Evolutionary conservation across 1,140 invertebrate species (phyloP), one percentile per base, ranked within the genome.

Genomic region (Drosophila watanabei): DNA sequence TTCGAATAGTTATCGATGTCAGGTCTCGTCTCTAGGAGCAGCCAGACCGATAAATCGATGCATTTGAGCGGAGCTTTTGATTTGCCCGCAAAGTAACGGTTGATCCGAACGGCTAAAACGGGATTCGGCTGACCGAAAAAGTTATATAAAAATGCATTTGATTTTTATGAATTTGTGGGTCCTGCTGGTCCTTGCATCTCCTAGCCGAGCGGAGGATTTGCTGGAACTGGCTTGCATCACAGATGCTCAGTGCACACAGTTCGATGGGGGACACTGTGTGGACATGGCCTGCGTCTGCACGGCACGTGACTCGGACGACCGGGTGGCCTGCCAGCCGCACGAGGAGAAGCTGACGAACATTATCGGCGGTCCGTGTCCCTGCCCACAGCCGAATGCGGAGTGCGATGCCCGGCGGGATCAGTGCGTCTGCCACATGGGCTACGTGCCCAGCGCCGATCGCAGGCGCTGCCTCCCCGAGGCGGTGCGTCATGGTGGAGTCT

Each of bases 291-390:
- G 86, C 18, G 7, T 35, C 5, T 89, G 86, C 51, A 57, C 20
- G 10, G 71, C 60, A 52, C 43, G 49, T 51, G 62, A 49, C 43
- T 49, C 46, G 9, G 33, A 28, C 0, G 14, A 69, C 1, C 48
- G n/a, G 11, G 71, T 72, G 24, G 2, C 39, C 18, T 89, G 86
- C 62, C 24, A 46, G 0, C 86, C 87, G 4, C 60, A 62, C 35
- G 82, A 80, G 24, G 37, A 63, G 32, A 91, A 82, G 28, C 7
- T 76, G n/a, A 92, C 54, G 3, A 92, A 92, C 39, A 81, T 92
- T 11, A 75, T 92, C 9, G 91, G 91, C 3, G 92, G 92, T 0
- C 54, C 78, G 4, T 93, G 92, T 59, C 89, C 88, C 1, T 93
- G 92, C 16, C 62, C 16, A 1, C 65, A 75, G 37, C 72, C 61